phyloP scores from a whole-genome alignment of 2,888 invertebrate species.

The Gastracanthus pulcherrimus region DNA sequence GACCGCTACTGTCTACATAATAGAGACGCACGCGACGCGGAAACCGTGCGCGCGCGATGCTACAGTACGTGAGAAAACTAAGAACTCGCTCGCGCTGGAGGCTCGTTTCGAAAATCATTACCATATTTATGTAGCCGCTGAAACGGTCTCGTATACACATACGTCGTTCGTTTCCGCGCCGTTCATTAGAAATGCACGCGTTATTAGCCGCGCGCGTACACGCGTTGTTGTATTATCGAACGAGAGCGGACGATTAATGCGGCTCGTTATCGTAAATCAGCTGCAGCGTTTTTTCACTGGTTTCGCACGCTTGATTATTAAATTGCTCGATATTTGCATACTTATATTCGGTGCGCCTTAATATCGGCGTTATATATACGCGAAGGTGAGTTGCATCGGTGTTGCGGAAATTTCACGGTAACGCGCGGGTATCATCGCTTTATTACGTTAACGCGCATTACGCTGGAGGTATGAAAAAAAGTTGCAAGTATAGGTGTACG shows the following conservation, averaged over 20 bases:
- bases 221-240: background rate
- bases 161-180: background rate
- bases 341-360: background rate
- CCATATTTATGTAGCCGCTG: background rate
- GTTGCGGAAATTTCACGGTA: background rate
- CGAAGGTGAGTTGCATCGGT: background rate
- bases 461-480: background rate
- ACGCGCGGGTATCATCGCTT: background rate
- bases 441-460: background rate
- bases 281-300: background rate
- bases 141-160: background rate
- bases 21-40: slow-evolving; percentile 27
- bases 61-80: slow-evolving; percentile 34
- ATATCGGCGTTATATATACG: background rate
- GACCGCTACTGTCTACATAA: background rate
- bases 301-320: background rate
- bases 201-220: background rate
- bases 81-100: background rate
- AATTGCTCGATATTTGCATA: slow-evolving; percentile 2
- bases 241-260: background rate
- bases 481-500: background rate
- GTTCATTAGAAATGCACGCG: background rate
- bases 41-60: background rate
- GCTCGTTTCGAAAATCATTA: slow-evolving; percentile 27
- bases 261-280: background rate